A percentile compares a stretch with the other conserved stretches of the same genome.
Conservation (phyloP, 2,113 vertebrate species). For the Pimephales promelas region DNA sequence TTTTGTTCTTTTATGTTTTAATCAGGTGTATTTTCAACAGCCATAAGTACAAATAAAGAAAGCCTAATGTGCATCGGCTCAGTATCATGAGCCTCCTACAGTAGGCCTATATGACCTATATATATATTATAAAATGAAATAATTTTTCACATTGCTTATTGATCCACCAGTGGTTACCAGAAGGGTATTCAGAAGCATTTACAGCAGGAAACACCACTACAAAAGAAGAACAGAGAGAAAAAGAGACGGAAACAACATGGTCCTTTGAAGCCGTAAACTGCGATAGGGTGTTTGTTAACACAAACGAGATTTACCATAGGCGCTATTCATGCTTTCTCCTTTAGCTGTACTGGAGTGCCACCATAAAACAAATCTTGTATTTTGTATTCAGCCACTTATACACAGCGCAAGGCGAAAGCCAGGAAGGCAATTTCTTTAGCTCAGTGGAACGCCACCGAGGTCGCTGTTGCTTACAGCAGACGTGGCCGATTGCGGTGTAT, state of each 20-base stretch:
- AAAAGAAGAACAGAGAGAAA: slow-evolving; percentile 60
- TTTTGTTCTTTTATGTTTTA: neutral
- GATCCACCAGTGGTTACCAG: neutral
- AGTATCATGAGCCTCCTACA: neutral
- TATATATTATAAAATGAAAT: neutral
- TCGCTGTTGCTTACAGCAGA: slow-evolving; percentile 82
- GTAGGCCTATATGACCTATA: neutral
- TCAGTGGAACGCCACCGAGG: slow-evolving; percentile 66
- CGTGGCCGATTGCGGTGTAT: slow-evolving; percentile 63
- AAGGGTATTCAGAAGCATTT: neutral
- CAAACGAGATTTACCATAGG: slow-evolving; percentile 71
- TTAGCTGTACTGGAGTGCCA: slow-evolving; percentile 76
- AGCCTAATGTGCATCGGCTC: neutral
- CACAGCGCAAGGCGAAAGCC: slow-evolving; percentile 71
- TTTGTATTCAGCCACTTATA: slow-evolving; percentile 70
- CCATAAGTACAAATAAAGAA: neutral
- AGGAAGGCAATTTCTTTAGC: slow-evolving; percentile 57
- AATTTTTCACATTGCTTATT: neutral
- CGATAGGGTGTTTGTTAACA: slow-evolving; percentile 70
- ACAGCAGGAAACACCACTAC: slow-evolving; percentile 39
- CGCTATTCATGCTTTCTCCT: slow-evolving; percentile 78
- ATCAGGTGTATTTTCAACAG: neutral
- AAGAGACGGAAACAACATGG: slow-evolving; percentile 63
- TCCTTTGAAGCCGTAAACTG: slow-evolving; percentile 74
- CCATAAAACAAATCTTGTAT: slow-evolving; percentile 77